These are phyloP conservation scores for Ophion obscuratus DNA, from an alignment of 2,888 invertebrate species.

Conservation along the genomic window DNA sequence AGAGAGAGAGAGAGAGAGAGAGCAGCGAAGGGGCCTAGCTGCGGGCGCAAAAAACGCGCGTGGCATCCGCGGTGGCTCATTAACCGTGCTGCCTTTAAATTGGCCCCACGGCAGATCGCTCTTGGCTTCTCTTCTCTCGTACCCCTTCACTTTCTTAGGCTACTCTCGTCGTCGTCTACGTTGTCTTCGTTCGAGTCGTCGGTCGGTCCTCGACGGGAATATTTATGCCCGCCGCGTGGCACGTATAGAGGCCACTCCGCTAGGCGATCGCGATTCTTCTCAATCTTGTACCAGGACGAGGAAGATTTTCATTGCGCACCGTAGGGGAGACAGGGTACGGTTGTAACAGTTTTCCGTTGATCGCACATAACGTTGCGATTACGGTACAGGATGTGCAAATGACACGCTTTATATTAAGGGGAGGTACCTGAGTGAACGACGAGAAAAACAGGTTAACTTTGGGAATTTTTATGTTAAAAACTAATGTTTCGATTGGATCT, in stretches of 20 bases:
- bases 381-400: too few relatives aligned
- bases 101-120: constrained; percentile 80
- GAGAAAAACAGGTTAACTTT: too few relatives aligned
- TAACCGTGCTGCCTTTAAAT: constrained; percentile 82
- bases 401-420: too few relatives aligned
- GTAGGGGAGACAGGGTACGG: background rate
- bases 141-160: constrained; percentile 73
- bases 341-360: too few relatives aligned
- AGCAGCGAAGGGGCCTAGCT: constrained; percentile 68
- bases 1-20: constrained; percentile 58
- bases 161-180: constrained; percentile 66
- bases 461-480: too few relatives aligned
- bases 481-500: too few relatives aligned
- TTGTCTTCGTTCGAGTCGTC: constrained; percentile 51
- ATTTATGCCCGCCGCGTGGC: constrained; percentile 82
- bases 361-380: too few relatives aligned
- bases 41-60: constrained; percentile 81
- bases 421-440: too few relatives aligned
- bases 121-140: constrained; percentile 33
- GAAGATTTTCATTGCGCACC: constrained; percentile 51
- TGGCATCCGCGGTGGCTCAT: constrained; percentile 83
- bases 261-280: constrained; percentile 71
- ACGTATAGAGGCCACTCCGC: constrained; percentile 41
- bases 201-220: constrained; percentile 70
- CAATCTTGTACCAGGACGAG: constrained; percentile 63